Conservation (phyloP, 1,140 invertebrate species). For the Drosophila nebulosa region DNA sequence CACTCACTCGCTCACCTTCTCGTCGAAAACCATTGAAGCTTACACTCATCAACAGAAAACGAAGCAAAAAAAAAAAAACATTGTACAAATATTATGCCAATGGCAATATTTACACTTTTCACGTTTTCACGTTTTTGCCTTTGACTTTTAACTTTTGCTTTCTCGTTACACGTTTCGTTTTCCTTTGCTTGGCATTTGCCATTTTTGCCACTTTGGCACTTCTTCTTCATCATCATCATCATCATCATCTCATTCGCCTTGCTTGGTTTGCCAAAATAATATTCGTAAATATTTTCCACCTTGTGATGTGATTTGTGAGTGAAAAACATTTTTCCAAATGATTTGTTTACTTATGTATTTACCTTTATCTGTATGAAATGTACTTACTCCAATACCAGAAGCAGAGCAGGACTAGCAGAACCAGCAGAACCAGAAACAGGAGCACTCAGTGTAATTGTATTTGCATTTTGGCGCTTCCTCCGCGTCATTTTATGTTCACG, state of each 20-base stretch:
- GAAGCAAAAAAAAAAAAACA: conserved; percentile 31
- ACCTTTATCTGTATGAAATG: conserved; percentile 61
- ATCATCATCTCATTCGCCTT: conserved; percentile 23
- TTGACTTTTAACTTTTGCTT: conserved; percentile 50
- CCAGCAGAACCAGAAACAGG: conserved; percentile 27
- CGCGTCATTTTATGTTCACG: conserved; percentile 52
- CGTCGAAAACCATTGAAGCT: conserved; percentile 45
- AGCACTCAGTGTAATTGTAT: conserved; percentile 76
- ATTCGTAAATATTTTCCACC: conserved; percentile 76
- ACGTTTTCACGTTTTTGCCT: conserved; percentile 48
- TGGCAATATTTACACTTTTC: conserved; percentile 71
- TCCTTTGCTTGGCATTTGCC: conserved; percentile 7
- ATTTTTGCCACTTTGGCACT: background rate
- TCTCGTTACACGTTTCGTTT: conserved; percentile 32
- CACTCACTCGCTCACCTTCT: conserved; percentile 26
- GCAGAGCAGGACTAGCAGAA: background rate
- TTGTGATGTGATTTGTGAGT: conserved; percentile 70
- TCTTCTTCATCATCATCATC: background rate
- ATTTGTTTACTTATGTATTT: conserved; percentile 74
- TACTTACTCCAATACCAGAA: background rate
- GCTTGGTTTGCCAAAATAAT: conserved; percentile 57
- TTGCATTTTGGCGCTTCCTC: conserved; percentile 68
- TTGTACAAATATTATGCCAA: conserved; percentile 57
- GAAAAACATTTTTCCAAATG: conserved; percentile 74
- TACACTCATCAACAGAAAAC: conserved; percentile 64